A percentile compares a stretch with the other conserved stretches of the same genome.
Evolutionary conservation across 2,113 vertebrate genomes (phyloP).

Genomic region (Choloepus hoffmanni): DNA sequence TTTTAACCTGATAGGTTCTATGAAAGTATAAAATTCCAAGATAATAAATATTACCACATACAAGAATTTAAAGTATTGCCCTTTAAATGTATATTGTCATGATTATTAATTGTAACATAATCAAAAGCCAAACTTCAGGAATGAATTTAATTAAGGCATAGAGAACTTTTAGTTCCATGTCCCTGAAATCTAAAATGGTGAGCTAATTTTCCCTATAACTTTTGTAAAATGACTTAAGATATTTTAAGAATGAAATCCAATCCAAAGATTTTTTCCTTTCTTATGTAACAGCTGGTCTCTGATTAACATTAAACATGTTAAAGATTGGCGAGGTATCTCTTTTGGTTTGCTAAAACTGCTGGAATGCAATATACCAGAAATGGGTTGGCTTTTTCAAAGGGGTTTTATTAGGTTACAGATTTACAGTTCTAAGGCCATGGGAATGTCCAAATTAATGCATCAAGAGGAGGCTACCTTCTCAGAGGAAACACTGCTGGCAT

Average conservation of each 20-base stretch:
- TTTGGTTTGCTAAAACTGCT: too few species aligned
- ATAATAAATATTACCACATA: background rate
- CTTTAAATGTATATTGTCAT: slow-evolving; percentile 15
- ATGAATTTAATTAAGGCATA: background rate
- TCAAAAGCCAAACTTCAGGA: background rate
- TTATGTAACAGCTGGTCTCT: background rate
- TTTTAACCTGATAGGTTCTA: background rate
- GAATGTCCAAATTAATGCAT: too few species aligned
- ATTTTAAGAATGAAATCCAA: background rate
- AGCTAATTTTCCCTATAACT: slow-evolving; percentile 1
- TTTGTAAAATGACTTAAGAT: slow-evolving; percentile 49
- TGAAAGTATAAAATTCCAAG: background rate
- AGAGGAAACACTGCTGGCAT: too few species aligned
- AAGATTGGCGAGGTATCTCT: background rate
- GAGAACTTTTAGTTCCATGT: background rate
- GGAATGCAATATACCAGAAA: too few species aligned
- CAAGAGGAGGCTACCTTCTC: too few species aligned
- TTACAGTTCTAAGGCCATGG: too few species aligned
- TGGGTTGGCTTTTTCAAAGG: too few species aligned
- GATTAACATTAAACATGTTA: slow-evolving; percentile 29
- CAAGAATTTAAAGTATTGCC: background rate
- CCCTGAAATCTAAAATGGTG: slow-evolving; percentile 16
- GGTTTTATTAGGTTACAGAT: too few species aligned
- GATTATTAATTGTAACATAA: background rate
- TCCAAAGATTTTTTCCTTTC: background rate